Base-by-base conservation (phyloP, 2,113 vertebrate species). In the Brachirus orientalis region DNA sequence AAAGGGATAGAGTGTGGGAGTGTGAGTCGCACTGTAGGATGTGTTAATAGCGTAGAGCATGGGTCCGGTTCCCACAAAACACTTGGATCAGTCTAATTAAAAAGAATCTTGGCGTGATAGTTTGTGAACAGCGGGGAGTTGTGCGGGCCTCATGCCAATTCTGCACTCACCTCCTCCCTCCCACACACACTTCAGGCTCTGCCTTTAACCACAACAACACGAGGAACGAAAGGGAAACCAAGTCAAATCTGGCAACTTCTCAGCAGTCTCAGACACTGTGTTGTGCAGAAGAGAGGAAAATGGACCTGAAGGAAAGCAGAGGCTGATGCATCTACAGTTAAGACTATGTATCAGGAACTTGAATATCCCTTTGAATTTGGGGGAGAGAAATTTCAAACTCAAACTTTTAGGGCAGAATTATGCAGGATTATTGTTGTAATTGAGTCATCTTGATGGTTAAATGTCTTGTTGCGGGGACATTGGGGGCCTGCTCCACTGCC, bases 71-170 rank as follows among this genome's bases (percentile, higher is more conserved):
- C 88, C 86, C 91, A 89, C 88, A 69, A 90, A 92, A 86, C 88
- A 87, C 86, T 91, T 86, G 86, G 28, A 90, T 91, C 86, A 84
- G 89, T 76, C 85, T 87, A 90, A 90, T 92, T 92, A 92, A 91
- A 28, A 89, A 86, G 87, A 85, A 77, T 80, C 72, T 87, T 89
- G 91, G 89, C 83, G 66, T 75, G 89, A 86, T 84, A 22, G 79
- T 28, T 77, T 79, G 33, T 53, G 73, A 86, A 74, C 87, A 71
- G 82, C 46, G 76, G 87, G 90, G 78, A 67, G 82, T 72, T 73
- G 55, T 28, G 28, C 28, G 10, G 87, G 83, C 78, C 77, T 28
- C 5, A 43, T 59, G 89, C 90, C 90, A 89, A 73, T 68, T 75
- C 79, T 72, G 75, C 60, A 67, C 79, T 84, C 67, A 86, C 85